Evolutionary conservation across 2,888 invertebrate species (phyloP).

Genomic region (Brenthis daphne): DNA sequence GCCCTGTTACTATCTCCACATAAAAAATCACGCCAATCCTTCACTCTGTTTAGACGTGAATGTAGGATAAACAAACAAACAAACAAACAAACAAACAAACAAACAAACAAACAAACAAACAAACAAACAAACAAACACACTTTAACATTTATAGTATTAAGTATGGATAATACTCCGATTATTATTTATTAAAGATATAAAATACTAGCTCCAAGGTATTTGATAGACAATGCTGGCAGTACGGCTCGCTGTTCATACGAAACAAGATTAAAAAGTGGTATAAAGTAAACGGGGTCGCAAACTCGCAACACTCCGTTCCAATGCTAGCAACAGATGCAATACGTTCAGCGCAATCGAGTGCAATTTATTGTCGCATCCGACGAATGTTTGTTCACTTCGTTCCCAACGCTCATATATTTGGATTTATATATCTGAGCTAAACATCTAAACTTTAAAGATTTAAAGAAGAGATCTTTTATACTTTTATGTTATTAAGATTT

Average conservation of each 20-base stretch:
- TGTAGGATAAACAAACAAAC: too few relatives aligned
- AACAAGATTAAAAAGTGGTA: conserved; percentile 53
- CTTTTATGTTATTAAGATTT: too few relatives aligned
- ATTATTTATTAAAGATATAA: conserved; percentile 9
- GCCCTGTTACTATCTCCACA: too few relatives aligned
- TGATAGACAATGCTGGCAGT: conserved; percentile 18
- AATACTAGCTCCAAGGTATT: conserved; percentile 6
- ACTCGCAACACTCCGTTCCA: conserved; percentile 56
- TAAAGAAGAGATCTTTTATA: not conserved
- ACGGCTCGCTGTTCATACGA: conserved; percentile 4
- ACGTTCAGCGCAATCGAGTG: conserved; percentile 44
- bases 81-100: too few relatives aligned
- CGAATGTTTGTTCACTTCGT: conserved; percentile 1
- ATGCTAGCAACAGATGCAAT: conserved; percentile 49
- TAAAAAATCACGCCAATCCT: too few relatives aligned
- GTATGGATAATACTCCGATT: not conserved
- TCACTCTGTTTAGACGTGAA: too few relatives aligned
- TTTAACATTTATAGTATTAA: too few relatives aligned
- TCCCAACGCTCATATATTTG: not conserved
- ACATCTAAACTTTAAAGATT: not conserved
- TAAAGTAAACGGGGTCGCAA: conserved; percentile 66
- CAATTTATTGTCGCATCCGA: conserved; percentile 20
- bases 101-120: too few relatives aligned
- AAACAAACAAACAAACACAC: too few relatives aligned
- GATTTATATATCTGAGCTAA: not conserved